Evolutionary conservation across 2,797 vertebrate genomes (phyloP).

Genomic region (Hybognathus amarus): DNA sequence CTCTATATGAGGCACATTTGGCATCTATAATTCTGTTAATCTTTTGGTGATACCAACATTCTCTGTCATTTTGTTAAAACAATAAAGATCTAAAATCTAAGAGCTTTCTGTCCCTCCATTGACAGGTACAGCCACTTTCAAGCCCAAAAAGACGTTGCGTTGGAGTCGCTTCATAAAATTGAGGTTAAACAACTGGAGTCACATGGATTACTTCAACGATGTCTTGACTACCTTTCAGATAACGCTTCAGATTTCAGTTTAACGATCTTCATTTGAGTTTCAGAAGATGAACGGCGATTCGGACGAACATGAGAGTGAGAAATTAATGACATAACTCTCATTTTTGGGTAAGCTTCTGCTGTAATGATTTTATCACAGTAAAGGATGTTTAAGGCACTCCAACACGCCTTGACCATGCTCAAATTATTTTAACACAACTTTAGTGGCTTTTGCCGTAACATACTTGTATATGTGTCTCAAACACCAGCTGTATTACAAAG

Average conservation of each 20-base stretch:
- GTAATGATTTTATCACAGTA: background rate
- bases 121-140: background rate
- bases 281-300: background rate
- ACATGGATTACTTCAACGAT: background rate
- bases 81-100: too few species aligned
- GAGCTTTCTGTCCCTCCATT: background rate
- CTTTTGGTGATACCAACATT: background rate
- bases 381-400: background rate
- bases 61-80: too few species aligned
- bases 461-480: background rate
- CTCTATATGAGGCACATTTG: background rate
- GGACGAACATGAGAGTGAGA: background rate
- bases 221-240: background rate
- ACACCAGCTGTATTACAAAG: constrained; percentile 9
- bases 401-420: background rate
- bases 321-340: background rate
- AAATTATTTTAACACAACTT: background rate
- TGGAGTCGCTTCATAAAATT: too few species aligned
- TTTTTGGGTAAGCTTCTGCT: background rate
- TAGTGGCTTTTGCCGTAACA: background rate
- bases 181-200: background rate
- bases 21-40: background rate
- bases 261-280: background rate
- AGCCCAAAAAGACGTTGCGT: too few species aligned
- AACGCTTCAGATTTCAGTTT: background rate